Base-by-base conservation (phyloP, 2,888 invertebrate species). In the Pecten maximus region DNA sequence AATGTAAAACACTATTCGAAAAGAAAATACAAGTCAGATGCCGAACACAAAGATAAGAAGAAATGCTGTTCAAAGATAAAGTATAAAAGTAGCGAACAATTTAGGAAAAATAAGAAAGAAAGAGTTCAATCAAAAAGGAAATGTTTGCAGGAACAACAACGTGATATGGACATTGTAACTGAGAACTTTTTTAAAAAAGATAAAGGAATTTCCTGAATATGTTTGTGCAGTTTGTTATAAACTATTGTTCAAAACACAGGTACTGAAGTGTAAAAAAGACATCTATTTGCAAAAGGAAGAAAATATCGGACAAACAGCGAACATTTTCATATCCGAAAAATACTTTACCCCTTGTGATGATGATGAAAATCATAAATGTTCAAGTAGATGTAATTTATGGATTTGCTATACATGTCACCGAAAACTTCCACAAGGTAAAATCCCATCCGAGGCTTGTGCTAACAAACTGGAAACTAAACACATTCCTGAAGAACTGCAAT, bases 351-450 rank as follows among this genome's bases (percentile, higher is more conserved):
- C 0, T 40, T 88, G 88, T 88, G 2, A 35, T 40, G 48, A 12
- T 23, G 48, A n/a, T 2, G 44, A 39, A 44, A n/a, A 39, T 23
- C 60, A 86, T 23, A 28, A 39, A 35, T 86, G 54, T 50, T 88
- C 86, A 44, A 44, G 88, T 88, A 88, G 50, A 23, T 88, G 88
- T 40, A 88, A 39, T 35, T 50, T 90, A 4, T 90, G 90, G 92
- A 90, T 92, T 48, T 92, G 92, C 86, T 48, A 87, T 88, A 89
- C 90, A 19, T 91, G 91, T 86, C 91, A 89, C 28, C 87, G 89
- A n/a, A 89, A 89, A 89, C 50, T 89, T 19, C n/a, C 10, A 44
- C 54, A 40, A 87, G 40, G 90, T 40, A 89, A 90, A 87, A 89
- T 87, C 28, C 90, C 89, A 48, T 40, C 87, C 54, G 89, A 91